Base-by-base conservation (phyloP, 2,888 invertebrate genomes). In the Heliconius ethilla region DNA sequence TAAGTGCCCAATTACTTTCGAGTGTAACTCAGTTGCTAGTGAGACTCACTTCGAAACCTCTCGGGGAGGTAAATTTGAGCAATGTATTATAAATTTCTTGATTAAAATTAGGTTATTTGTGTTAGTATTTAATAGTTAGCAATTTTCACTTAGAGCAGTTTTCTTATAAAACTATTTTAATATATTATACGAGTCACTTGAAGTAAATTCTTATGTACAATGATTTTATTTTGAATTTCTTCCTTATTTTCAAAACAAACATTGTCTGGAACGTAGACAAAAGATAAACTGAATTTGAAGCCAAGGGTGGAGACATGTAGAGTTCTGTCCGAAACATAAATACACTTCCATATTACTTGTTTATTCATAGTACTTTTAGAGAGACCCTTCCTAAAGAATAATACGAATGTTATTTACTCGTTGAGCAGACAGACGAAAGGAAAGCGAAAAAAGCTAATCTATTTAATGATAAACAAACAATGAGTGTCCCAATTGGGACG, bases 321-420 rank as follows among this genome's bases (percentile, higher is more conserved):
- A 87, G 80, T 86, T 83, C 78, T 84, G 87, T 87, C 86, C 85
- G 82, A 82, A 85, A 84, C 82, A 85, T 84, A 86, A 86, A 87
- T 85, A 85, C 40, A 76, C 79, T 79, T 84, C 82, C 78, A 82
- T 84, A 86, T 82, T 81, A 82, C 82, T 84, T 86, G 85, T 87
- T 89, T 88, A 89, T 89, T 87, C 87, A 86, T 83, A 83, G 77
- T 73, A 83, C 59, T 84, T 87, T 85, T 85, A 85, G 29, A 82
- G 84, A 87, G 83, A 86, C 87, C 85, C 83, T 83, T 79, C 81
- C 81, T 80, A 81, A 69, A n/a, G n/a, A 69, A 69, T 69, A 69
- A 82, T 84, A 86, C 84, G 85, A 86, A 84, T 85, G 82, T 82
- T 84, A 83, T 87, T 85, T 85, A 84, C 84, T 78, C 82, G 25